phyloP scores from a whole-genome alignment of 2,888 invertebrate species.

The Thelaira solivaga region DNA sequence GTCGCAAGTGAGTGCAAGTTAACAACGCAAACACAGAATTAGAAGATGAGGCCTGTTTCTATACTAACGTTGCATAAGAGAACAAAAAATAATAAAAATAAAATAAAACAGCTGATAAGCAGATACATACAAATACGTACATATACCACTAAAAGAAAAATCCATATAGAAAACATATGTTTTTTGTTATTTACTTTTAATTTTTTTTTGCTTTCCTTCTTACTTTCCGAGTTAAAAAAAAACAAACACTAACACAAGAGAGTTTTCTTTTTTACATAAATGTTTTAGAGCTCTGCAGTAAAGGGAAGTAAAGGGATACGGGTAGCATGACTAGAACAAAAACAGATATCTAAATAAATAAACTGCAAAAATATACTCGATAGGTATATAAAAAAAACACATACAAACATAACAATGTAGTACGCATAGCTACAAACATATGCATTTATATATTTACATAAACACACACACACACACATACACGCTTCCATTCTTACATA shows the following conservation, averaged over 20 bases:
- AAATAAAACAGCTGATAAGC: constrained; percentile 57
- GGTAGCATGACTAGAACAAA: constrained; percentile 4
- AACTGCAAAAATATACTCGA: background rate
- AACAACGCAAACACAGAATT: constrained; percentile 45
- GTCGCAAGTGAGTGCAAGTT: constrained; percentile 25
- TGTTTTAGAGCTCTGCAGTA: background rate
- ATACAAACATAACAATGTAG: too few species aligned
- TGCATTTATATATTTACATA: background rate
- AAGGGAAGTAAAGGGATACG: background rate
- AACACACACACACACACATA: background rate
- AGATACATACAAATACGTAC: constrained; percentile 11
- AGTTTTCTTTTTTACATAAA: too few species aligned
- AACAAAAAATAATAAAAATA: constrained; percentile 42
- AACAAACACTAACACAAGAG: constrained; percentile 15
- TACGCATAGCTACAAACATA: too few species aligned
- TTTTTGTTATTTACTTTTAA: constrained; percentile 46
- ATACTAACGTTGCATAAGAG: constrained; percentile 24
- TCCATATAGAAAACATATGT: constrained; percentile 55
- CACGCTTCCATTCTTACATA: too few species aligned
- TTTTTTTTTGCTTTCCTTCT: too few species aligned
- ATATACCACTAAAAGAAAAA: constrained; percentile 18
- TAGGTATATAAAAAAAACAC: background rate
- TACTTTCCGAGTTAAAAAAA: too few species aligned
- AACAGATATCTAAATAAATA: background rate
- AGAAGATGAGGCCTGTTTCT: constrained; percentile 49